A percentile compares a stretch with the other conserved stretches of the same genome.
These are phyloP conservation scores for Mesembrinibis cayennensis DNA, from an alignment of 2,113 vertebrate species.

Conservation along the genomic window DNA sequence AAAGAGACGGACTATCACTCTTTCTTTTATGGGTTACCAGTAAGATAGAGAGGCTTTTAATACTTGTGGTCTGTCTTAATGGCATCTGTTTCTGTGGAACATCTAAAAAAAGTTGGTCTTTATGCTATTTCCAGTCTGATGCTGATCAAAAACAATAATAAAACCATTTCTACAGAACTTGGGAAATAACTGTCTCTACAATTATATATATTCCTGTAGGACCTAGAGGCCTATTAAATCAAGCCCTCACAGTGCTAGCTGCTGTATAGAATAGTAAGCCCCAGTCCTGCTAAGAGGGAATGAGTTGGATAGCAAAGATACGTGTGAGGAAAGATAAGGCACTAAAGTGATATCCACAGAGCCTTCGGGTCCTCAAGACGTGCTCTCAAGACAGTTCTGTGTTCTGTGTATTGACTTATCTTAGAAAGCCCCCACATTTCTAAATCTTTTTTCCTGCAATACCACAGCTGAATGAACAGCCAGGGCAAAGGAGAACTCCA, in stretches of 20 bases:
- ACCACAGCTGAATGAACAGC: neutral
- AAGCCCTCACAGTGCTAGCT: neutral
- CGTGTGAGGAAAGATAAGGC: neutral
- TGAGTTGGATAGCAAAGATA: neutral
- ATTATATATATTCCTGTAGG: neutral
- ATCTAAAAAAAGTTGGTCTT: neutral
- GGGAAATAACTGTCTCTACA: neutral
- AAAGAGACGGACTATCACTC: neutral
- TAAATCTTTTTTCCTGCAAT: neutral
- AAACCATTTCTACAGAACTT: neutral
- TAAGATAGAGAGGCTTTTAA: neutral
- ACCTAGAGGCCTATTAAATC: neutral
- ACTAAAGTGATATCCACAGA: neutral
- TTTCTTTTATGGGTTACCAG: neutral
- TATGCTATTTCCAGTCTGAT: neutral
- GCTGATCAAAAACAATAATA: neutral
- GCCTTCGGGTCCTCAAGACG: neutral
- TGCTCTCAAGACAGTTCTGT: neutral
- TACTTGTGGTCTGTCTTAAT: neutral
- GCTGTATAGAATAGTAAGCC: neutral
- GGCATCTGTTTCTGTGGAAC: neutral
- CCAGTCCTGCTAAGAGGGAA: neutral
- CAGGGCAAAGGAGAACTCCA: neutral
- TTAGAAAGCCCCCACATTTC: neutral
- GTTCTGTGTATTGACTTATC: neutral